Percentiles rank a stretch among this genome's conserved stretches.
phyloP scores from a whole-genome alignment of 2,113 vertebrate genomes.

The Leptobrachium leishanense region DNA sequence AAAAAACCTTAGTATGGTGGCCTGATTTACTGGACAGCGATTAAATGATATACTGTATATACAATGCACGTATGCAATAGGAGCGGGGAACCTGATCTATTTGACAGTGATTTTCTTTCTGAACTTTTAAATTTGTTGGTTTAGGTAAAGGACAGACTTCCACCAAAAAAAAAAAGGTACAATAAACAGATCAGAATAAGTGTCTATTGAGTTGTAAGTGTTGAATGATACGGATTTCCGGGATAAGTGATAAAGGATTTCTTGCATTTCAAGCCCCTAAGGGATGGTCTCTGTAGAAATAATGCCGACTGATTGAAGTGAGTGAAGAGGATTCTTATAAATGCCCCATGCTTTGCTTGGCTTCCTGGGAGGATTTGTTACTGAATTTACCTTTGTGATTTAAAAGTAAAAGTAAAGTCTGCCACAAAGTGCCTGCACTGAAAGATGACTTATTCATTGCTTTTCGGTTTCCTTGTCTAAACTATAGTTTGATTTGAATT shows the following conservation, averaged over 20 bases:
- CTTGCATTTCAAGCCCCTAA: constrained; percentile 25
- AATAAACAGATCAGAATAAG: background rate
- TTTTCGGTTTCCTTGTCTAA: constrained; percentile 1
- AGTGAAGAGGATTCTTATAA: constrained; percentile 17
- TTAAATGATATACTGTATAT: too few relatives aligned
- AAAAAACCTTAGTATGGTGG: too few relatives aligned
- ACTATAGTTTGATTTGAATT: constrained; percentile 1
- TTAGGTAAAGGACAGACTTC: too few relatives aligned
- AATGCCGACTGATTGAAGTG: constrained; percentile 34
- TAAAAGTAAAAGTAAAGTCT: constrained; percentile 39
- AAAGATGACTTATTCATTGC: constrained; percentile 12
- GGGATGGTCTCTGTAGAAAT: constrained; percentile 10
- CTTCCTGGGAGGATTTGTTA: constrained; percentile 33
- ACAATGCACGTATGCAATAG: too few relatives aligned
- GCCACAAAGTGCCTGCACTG: constrained; percentile 19
- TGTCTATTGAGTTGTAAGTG: constrained; percentile 1
- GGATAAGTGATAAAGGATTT: constrained; percentile 23
- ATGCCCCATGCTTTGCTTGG: constrained; percentile 10
- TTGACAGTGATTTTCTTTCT: too few relatives aligned
- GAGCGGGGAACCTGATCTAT: too few relatives aligned
- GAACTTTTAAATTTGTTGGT: too few relatives aligned
- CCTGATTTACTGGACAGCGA: too few relatives aligned
- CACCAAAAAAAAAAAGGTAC: background rate
- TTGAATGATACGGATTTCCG: constrained; percentile 23
- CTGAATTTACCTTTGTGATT: constrained; percentile 25